Evolutionary conservation across 2,797 vertebrate species (phyloP).

Genomic region (Amblyraja radiata): DNA sequence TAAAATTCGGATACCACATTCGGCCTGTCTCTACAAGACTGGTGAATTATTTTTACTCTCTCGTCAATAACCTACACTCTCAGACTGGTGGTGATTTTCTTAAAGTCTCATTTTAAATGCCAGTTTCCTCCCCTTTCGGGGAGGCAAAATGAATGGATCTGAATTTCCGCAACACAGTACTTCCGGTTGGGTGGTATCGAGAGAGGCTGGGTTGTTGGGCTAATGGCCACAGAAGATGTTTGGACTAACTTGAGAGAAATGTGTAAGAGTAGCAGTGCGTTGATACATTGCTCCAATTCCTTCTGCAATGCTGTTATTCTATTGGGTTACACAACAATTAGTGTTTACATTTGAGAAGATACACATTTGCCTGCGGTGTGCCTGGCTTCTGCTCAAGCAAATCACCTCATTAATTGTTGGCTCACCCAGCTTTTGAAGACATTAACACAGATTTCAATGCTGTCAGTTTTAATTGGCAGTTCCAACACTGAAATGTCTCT

Average conservation of each 20-base stretch:
- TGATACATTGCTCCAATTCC: not conserved
- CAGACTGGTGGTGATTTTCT: not conserved
- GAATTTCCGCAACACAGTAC: not conserved
- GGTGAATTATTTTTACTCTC: not conserved
- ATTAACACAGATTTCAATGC: slow-evolving; percentile 28
- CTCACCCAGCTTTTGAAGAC: slow-evolving; percentile 21
- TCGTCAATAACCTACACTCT: not conserved
- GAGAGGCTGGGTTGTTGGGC: not conserved
- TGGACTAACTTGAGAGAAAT: not conserved
- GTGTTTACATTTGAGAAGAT: not conserved
- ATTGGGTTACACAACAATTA: slow-evolving; percentile 13
- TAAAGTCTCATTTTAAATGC: not conserved
- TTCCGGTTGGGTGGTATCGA: not conserved
- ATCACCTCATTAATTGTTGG: slow-evolving; percentile 35
- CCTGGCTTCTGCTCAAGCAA: slow-evolving; percentile 23
- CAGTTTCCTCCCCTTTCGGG: not conserved
- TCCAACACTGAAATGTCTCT: slow-evolving; percentile 4
- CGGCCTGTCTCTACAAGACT: not conserved
- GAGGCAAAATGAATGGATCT: not conserved
- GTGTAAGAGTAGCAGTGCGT: not conserved
- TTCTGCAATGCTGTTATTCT: not conserved
- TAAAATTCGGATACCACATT: not conserved
- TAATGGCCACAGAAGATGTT: not conserved
- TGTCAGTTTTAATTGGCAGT: slow-evolving; percentile 35
- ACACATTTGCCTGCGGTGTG: slow-evolving; percentile 1